These are phyloP conservation scores for Solea senegalensis DNA, from an alignment of 2,113 vertebrate genomes.

Conservation along the genomic window DNA sequence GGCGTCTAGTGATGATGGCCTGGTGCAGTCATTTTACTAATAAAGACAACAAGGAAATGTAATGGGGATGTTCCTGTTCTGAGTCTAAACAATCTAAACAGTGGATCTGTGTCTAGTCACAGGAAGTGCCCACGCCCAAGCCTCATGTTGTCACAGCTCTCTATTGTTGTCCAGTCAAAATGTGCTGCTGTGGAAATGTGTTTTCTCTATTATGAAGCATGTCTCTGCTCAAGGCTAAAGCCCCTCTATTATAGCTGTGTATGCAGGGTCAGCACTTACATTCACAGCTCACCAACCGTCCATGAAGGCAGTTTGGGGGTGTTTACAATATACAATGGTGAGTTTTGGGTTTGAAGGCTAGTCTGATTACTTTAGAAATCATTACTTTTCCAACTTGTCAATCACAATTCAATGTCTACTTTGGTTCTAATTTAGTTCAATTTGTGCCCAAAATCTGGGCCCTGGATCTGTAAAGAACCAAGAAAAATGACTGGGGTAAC, in stretches of 20 bases:
- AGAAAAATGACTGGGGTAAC: no score
- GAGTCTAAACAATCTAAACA: background rate
- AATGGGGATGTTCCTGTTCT: no score
- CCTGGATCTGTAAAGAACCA: no score
- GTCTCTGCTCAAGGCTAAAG: constrained; percentile 44
- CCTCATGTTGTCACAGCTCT: constrained; percentile 23
- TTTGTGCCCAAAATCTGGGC: no score
- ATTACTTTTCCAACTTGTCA: no score
- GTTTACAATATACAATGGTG: constrained; percentile 13
- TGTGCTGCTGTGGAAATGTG: constrained; percentile 62
- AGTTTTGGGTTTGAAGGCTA: background rate
- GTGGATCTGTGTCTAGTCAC: constrained; percentile 9
- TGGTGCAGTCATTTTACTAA: no score
- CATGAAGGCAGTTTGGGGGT: background rate
- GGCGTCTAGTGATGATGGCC: no score
- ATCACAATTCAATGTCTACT: no score
- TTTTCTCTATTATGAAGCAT: constrained; percentile 45
- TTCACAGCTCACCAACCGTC: constrained; percentile 30
- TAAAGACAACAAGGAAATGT: background rate
- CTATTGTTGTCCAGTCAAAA: constrained; percentile 45
- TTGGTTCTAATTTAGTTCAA: no score
- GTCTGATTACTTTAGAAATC: no score
- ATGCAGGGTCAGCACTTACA: constrained; percentile 52
- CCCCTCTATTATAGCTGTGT: constrained; percentile 58
- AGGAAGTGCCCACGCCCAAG: background rate